Evolutionary conservation across 2,888 invertebrate genomes (phyloP).

Genomic region (Rhyacophila evoluta): DNA sequence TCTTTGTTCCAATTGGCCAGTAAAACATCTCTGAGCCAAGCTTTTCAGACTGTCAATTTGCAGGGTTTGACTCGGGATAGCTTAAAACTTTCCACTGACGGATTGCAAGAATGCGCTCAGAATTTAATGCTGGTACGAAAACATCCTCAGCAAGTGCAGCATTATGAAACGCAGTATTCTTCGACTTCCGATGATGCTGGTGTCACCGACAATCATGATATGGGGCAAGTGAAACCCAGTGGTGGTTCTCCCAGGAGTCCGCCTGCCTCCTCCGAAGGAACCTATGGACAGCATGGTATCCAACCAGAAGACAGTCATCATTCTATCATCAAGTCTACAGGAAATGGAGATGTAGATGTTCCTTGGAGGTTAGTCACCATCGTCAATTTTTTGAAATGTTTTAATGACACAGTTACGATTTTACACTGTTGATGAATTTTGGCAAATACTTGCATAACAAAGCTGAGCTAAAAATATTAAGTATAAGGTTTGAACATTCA

Average conservation of each 20-base stretch:
- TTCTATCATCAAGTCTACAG: constrained; percentile 16
- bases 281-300: constrained; percentile 26
- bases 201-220: not conserved
- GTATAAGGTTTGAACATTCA: too few species aligned
- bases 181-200: constrained; percentile 16
- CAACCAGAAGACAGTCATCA: constrained; percentile 40
- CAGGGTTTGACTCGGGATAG: constrained; percentile 37
- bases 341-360: constrained; percentile 28
- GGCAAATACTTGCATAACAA: too few species aligned
- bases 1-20: constrained; percentile 50
- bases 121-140: constrained; percentile 51
- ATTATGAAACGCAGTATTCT: constrained; percentile 49
- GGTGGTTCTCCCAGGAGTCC: not conserved
- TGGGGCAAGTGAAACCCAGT: not conserved
- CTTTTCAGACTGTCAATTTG: constrained; percentile 46
- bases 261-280: constrained; percentile 30
- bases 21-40: constrained; percentile 41
- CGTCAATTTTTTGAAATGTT: too few species aligned
- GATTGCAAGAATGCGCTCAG: constrained; percentile 46
- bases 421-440: too few species aligned
- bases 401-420: too few species aligned
- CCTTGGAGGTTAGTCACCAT: constrained; percentile 30
- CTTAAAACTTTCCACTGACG: constrained; percentile 36
- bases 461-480: too few species aligned
- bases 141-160: constrained; percentile 27